Evolutionary conservation across 2,888 invertebrate species (phyloP), one percentile per base, ranked within the genome.

Genomic region (Agonopterix alstromeriana): DNA sequence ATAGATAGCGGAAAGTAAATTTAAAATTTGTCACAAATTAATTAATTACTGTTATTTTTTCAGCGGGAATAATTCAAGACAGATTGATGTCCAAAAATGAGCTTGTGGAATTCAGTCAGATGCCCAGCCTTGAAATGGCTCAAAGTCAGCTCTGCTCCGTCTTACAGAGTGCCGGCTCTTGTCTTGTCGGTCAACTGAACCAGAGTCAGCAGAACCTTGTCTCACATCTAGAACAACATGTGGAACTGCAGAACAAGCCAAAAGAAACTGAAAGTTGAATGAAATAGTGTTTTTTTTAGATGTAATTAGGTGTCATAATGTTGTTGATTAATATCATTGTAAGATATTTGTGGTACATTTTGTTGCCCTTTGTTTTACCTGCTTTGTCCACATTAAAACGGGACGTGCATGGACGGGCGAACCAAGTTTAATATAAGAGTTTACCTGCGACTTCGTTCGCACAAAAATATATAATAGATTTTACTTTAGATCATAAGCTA

Each of bases 31-130:
- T 27, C 1, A 3, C 27, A 27, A 5, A 27, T 27, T 27, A 5
- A 27, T 5, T 27, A 5, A 27, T 27, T 1, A 5, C 27, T 27
- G 27, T 27, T 27, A 5, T 47, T 27, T 38, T 84, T 84, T 42
- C 77, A 94, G 94, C 92, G 72, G 95, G 93, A n/a, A 92, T 95
- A 52, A 89, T 94, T 46, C 92, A 96, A 62, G 92, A 92, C 44
- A 90, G 85, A 50, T 74, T 95, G 35, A 61, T 96, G 58, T 93
- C 91, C 53, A 91, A 90, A 57, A 93, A 93, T 67, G 94, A 95
- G 61, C 80, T 96, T 35, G 63, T 93, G 27, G 86, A 90, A 58
- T 94, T 91, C 60, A 92, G 93, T 49, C 79, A 89, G 64, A 82
- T 94, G 67, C 91, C 93, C 0, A 91, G 91, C 66, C 69, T 96